Conservation (phyloP, 2,797 vertebrate genomes). For the Lepus townsendii region DNA sequence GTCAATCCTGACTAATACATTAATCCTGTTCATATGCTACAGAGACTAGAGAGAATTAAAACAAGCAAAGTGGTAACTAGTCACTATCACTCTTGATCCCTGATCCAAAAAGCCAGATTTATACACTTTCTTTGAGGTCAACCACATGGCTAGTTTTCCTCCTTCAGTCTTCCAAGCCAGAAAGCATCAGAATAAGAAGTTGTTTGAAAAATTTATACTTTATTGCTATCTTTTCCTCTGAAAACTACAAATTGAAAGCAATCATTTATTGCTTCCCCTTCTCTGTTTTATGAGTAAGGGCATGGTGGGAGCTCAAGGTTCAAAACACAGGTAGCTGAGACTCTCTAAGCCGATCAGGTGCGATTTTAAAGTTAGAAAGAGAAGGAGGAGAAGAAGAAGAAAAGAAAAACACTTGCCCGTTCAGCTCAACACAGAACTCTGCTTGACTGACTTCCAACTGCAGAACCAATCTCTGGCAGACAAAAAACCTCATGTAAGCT, state of each 20-base stretch:
- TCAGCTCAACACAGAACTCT: neutral
- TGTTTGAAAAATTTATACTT: neutral
- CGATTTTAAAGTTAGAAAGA: conserved; percentile 4
- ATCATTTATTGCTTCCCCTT: neutral
- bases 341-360: neutral
- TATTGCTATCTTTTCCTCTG: conserved; percentile 20
- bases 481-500: neutral
- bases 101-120: conserved; percentile 24
- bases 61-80: neutral
- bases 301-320: conserved; percentile 21
- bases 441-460: neutral
- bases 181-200: neutral
- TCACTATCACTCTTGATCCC: neutral
- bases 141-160: neutral
- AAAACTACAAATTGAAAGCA: neutral
- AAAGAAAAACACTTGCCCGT: neutral
- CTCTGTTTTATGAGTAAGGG: conserved; percentile 16
- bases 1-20: neutral
- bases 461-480: neutral
- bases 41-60: neutral
- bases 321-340: neutral
- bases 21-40: neutral
- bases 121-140: neutral
- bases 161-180: neutral
- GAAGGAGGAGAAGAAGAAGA: too few species aligned